Conservation (phyloP, 2,797 vertebrate species). For the Lacerta agilis region DNA sequence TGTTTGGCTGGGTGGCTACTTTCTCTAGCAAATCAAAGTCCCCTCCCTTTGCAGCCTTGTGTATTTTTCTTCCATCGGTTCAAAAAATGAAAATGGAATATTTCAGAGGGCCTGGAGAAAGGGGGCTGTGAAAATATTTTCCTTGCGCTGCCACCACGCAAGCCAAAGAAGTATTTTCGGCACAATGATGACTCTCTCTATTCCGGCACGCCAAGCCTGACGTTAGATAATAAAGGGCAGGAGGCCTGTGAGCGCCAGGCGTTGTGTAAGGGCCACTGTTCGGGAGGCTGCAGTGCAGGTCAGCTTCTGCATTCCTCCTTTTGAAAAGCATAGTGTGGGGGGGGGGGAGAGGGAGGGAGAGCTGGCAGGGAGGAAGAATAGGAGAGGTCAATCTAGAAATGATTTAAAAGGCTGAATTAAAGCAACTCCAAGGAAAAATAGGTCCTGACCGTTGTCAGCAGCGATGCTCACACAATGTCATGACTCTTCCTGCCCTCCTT, state of each 20-base stretch:
- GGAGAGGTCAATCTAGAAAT: neutral
- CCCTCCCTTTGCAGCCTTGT: slow-evolving; percentile 11
- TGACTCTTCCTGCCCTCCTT: no score
- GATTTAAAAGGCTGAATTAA: neutral
- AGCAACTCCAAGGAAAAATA: neutral
- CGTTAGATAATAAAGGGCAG: slow-evolving; percentile 6
- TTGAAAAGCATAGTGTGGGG: neutral
- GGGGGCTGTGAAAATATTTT: slow-evolving; percentile 54
- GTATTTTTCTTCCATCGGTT: slow-evolving; percentile 63
- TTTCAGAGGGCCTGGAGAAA: slow-evolving; percentile 48
- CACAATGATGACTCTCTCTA: neutral
- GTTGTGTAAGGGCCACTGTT: fast-evolving
- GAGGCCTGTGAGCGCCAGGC: neutral
- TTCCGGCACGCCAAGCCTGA: neutral
- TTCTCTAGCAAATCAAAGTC: slow-evolving; percentile 45
- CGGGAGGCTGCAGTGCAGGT: neutral
- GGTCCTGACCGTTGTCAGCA: no score
- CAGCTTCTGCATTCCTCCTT: fast-evolving
- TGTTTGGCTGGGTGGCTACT: slow-evolving; percentile 43
- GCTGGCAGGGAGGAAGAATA: no score
- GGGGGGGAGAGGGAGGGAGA: no score
- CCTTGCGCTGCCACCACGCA: slow-evolving; percentile 35
- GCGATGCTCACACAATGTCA: neutral
- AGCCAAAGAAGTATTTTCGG: slow-evolving; percentile 21
- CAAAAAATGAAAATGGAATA: slow-evolving; percentile 47